These are phyloP conservation scores for Drosophila buzzatii DNA, from an alignment of 2,888 invertebrate species.

Conservation along the genomic window DNA sequence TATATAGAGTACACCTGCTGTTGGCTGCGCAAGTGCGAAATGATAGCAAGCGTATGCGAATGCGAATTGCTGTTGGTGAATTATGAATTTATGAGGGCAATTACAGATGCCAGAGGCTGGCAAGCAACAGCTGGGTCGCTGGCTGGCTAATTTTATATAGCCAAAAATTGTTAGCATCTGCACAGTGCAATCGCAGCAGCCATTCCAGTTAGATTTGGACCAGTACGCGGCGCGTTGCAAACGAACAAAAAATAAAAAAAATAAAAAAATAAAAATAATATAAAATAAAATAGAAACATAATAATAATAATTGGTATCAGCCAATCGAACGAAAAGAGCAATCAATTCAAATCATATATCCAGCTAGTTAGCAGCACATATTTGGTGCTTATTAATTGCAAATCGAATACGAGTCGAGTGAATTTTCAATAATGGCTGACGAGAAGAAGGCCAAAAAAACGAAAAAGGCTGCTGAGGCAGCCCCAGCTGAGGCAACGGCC, in stretches of 20 bases:
- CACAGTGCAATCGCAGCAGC: conserved; percentile 79
- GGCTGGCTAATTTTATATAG: conserved; percentile 74
- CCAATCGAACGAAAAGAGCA: conserved; percentile 23
- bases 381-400: not conserved
- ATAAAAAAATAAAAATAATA: not conserved
- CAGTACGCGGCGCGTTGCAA: conserved; percentile 80
- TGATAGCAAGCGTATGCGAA: conserved; percentile 63
- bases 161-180: conserved; percentile 56
- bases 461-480: conserved; percentile 76
- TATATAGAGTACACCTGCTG: conserved; percentile 75
- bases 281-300: not conserved
- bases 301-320: too few relatives aligned
- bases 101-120: conserved; percentile 54
- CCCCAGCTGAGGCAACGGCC: conserved; percentile 48
- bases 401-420: conserved; percentile 21
- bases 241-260: conserved; percentile 21
- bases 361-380: conserved; percentile 3
- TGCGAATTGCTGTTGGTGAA: conserved; percentile 58
- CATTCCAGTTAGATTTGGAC: conserved; percentile 85
- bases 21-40: conserved; percentile 69
- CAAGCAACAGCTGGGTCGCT: conserved; percentile 50
- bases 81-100: conserved; percentile 63
- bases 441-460: conserved; percentile 83
- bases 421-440: conserved; percentile 74
- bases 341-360: not conserved